Conservation (phyloP, 2,888 invertebrate genomes). For the Synanthedon myopaeformis region DNA sequence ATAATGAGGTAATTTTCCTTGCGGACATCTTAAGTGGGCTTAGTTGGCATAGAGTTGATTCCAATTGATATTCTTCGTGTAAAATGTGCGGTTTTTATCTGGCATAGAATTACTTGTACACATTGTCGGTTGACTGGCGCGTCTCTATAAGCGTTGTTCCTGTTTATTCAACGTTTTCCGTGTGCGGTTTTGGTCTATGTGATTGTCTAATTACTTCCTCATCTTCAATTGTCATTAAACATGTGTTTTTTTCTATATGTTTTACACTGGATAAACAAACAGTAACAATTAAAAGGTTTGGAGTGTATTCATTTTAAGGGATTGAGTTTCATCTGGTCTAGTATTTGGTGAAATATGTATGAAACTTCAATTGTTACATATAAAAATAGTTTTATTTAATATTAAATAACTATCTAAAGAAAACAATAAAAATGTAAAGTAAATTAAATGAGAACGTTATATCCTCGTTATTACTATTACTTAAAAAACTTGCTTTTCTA, state of each 20-base stretch:
- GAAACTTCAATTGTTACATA: too few relatives aligned
- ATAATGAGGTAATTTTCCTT: background rate
- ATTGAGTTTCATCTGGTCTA: too few relatives aligned
- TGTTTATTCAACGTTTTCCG: conserved; percentile 42
- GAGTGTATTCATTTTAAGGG: too few relatives aligned
- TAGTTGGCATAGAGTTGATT: conserved; percentile 6
- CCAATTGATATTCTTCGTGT: conserved; percentile 11
- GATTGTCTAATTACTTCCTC: conserved; percentile 54
- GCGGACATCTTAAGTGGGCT: conserved; percentile 11
- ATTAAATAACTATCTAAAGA: too few relatives aligned
- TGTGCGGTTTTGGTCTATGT: conserved; percentile 40
- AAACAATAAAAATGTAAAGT: too few relatives aligned
- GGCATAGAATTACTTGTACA: conserved; percentile 9
- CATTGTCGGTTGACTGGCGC: conserved; percentile 13
- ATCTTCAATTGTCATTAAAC: conserved; percentile 31
- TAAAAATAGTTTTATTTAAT: too few relatives aligned
- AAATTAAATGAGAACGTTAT: too few relatives aligned
- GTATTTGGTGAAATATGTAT: too few relatives aligned
- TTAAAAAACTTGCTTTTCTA: too few relatives aligned
- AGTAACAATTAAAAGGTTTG: background rate
- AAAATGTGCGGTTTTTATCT: conserved; percentile 13
- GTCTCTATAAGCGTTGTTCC: conserved; percentile 29
- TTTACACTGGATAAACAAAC: background rate
- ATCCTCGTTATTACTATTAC: too few relatives aligned
- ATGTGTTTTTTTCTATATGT: conserved; percentile 9